Base-by-base conservation (phyloP, 1,140 invertebrate species). In the Habropoda laboriosa region DNA sequence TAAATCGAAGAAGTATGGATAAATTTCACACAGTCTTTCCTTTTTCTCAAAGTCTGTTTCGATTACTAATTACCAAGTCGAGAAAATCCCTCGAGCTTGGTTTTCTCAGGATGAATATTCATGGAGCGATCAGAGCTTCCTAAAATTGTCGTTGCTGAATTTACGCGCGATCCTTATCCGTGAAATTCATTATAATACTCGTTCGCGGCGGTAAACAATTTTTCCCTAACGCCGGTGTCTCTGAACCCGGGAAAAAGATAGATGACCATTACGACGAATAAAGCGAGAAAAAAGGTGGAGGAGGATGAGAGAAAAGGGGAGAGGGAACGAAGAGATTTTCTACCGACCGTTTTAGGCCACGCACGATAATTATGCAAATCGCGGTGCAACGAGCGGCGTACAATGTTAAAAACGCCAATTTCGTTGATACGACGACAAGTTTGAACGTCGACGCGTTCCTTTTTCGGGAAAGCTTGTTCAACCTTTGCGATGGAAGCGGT, bases 161-260 rank as follows among this genome's bases (percentile, higher is more conserved):
- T 78, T 83, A 81, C 79, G 74, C 82, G 63, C 70, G 84, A 74
- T 80, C 66, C 68, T 78, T 72, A 79, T 82, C 81, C 68, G 27
- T 24, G 58, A 68, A 45, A 81, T 86, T 83, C 64, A 77, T 85
- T 81, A 77, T 83, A 77, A 83, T 77, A 68, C 82, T 78, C 79
- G 82, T 68, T 61, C 45, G 27, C 21, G 21, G 60, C 18, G 7
- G 12, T n/a, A n/a, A 24, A 53, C 53, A 30, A 76, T 80, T 55
- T 79, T 61, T 75, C 55, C 42, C 3, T 4, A 0, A 8, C n/a
- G 53, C 7, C 40, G n/a, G 2, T 49, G 38, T 24, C 30, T 27
- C 27, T 32, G 40, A 18, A 16, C 16, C 42, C 55, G 0, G 13
- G 24, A 35, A 24, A 63, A 63, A 55, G 76, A 78, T 38, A 42